These are phyloP conservation scores for Zoanthus sansibaricus DNA, from an alignment of 92 coral and sea anemone species.

Conservation along the genomic window DNA sequence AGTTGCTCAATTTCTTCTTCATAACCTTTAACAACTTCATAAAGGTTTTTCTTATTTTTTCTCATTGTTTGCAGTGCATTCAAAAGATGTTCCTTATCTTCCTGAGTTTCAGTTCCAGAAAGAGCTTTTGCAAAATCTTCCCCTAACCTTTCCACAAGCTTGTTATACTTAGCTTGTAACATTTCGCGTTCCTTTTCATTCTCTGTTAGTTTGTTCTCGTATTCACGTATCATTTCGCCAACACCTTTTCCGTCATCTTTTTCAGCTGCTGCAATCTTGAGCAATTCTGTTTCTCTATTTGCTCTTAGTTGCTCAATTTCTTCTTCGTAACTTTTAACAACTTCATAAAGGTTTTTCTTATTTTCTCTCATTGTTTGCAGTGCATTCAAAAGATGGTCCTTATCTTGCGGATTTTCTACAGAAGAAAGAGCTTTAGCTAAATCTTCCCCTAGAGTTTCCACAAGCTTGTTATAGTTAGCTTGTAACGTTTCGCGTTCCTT, in stretches of 20 bases:
- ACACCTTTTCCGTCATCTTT: slow-evolving; percentile 54
- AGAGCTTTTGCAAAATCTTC: too few relatives aligned
- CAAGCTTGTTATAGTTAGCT: too few relatives aligned
- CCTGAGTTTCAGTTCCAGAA: too few relatives aligned
- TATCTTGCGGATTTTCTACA: too few relatives aligned
- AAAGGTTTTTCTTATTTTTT: slow-evolving; percentile 60
- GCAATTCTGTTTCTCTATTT: slow-evolving; percentile 56
- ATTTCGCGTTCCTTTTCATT: slow-evolving; percentile 26
- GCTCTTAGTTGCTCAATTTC: slow-evolving; percentile 49
- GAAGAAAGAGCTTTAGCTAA: too few relatives aligned
- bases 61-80: neutral
- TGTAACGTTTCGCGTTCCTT: neutral
- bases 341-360: slow-evolving; percentile 68
- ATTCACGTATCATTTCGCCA: slow-evolving; percentile 59
- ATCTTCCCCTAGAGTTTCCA: too few relatives aligned
- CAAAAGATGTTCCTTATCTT: neutral
- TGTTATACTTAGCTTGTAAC: too few relatives aligned
- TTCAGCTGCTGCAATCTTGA: slow-evolving; percentile 31
- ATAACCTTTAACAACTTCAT: slow-evolving; percentile 71
- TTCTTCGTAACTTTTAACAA: slow-evolving; percentile 71
- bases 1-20: slow-evolving; percentile 66
- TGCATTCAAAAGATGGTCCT: neutral
- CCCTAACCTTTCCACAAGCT: too few relatives aligned
- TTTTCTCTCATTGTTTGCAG: slow-evolving; percentile 29
- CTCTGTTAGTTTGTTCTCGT: slow-evolving; percentile 63